Evolutionary conservation across 2,797 vertebrate genomes (phyloP).

Genomic region (Scomberomorus guttatus): DNA sequence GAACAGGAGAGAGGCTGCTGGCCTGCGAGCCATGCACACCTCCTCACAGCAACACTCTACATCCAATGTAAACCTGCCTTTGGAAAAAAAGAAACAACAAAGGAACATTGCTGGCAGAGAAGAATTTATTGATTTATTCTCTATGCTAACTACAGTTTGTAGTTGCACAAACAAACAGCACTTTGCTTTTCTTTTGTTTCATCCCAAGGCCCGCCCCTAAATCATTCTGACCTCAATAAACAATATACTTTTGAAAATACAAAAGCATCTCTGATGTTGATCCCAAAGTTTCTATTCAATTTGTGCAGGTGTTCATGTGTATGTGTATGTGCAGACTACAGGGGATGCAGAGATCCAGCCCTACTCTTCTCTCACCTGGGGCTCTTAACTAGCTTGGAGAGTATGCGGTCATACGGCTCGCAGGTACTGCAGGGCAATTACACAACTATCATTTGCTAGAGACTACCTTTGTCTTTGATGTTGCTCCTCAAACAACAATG

Average conservation of each 20-base stretch:
- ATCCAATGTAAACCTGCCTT: slow-evolving; percentile 30
- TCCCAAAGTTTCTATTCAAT: slow-evolving; percentile 71
- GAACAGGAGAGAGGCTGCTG: slow-evolving; percentile 4
- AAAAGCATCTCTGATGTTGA: slow-evolving; percentile 75
- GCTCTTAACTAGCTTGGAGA: slow-evolving; percentile 81
- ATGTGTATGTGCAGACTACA: slow-evolving; percentile 36
- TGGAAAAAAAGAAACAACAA: slow-evolving; percentile 58
- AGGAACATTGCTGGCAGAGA: slow-evolving; percentile 64
- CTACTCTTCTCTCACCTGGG: slow-evolving; percentile 75
- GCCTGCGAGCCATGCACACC: slow-evolving; percentile 48
- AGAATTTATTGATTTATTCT: slow-evolving; percentile 70
- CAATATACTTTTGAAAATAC: slow-evolving; percentile 73
- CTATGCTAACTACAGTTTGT: slow-evolving; percentile 70
- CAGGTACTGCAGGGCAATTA: slow-evolving; percentile 81
- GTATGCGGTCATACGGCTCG: slow-evolving; percentile 57
- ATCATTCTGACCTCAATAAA: slow-evolving; percentile 76
- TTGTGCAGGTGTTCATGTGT: slow-evolving; percentile 54
- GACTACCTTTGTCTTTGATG: slow-evolving; percentile 84
- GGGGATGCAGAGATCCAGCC: slow-evolving; percentile 65
- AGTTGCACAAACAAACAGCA: slow-evolving; percentile 71
- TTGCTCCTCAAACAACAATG: slow-evolving; percentile 82
- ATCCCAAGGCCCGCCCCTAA: slow-evolving; percentile 75
- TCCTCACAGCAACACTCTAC: slow-evolving; percentile 16
- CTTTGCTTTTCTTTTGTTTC: slow-evolving; percentile 75
- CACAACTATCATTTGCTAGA: slow-evolving; percentile 83